These are phyloP conservation scores for Vultur gryphus DNA, from an alignment of 2,797 vertebrate genomes.

Conservation along the genomic window DNA sequence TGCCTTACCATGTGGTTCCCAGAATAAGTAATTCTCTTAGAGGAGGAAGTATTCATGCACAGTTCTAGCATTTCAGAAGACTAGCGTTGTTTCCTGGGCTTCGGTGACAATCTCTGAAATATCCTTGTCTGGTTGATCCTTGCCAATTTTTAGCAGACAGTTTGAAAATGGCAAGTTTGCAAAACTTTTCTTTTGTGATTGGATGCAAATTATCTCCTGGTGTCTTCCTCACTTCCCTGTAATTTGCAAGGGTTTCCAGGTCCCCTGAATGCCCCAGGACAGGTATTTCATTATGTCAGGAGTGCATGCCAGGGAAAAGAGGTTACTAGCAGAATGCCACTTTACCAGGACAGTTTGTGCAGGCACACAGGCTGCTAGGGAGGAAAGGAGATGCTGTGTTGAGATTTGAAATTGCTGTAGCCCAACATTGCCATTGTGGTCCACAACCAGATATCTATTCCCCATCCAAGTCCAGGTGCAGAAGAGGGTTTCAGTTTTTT, in stretches of 20 bases:
- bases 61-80: background rate
- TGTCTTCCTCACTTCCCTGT: background rate
- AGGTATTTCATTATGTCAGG: background rate
- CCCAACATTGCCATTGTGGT: background rate
- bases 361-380: background rate
- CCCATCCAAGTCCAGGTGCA: background rate
- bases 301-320: background rate
- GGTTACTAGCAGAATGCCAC: background rate
- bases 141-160: background rate
- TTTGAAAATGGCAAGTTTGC: background rate
- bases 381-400: background rate
- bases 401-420: background rate
- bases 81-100: background rate
- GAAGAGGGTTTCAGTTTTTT: background rate
- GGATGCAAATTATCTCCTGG: background rate
- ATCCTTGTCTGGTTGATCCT: background rate
- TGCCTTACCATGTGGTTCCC: conserved; percentile 21
- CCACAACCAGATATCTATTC: background rate
- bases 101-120: background rate
- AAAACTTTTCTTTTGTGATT: background rate
- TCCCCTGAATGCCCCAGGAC: background rate
- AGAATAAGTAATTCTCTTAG: background rate
- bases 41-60: background rate
- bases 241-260: background rate
- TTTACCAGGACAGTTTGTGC: background rate